These are phyloP conservation scores for Anagrus nilaparvatae DNA, from an alignment of 1,140 invertebrate species.

Conservation along the genomic window DNA sequence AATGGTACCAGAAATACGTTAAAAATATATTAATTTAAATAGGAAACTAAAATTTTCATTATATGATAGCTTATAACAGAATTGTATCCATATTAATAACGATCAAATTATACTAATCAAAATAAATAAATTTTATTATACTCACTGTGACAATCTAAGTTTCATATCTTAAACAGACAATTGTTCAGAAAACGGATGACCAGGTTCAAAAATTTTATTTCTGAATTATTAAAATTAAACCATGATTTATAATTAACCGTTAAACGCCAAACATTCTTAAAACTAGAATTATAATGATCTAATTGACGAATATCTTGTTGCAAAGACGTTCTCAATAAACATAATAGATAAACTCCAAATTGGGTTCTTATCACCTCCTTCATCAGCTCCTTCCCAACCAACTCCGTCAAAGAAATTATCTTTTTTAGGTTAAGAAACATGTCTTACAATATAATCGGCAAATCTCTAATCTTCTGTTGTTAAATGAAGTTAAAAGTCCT, in stretches of 20 bases:
- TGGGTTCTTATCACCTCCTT: constrained; percentile 95
- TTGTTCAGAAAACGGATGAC: constrained; percentile 87
- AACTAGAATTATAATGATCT: constrained; percentile 82
- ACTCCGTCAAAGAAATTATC: constrained; percentile 70
- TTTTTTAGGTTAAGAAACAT: constrained; percentile 68
- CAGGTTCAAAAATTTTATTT: constrained; percentile 58
- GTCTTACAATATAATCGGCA: constrained; percentile 84
- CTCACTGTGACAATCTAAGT: constrained; percentile 80
- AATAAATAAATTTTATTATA: too few species aligned
- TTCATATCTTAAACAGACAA: constrained; percentile 91
- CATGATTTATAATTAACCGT: constrained; percentile 86
- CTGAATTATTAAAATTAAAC: constrained; percentile 55
- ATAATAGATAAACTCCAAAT: constrained; percentile 85
- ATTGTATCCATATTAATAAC: too few species aligned
- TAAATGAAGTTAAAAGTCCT: constrained; percentile 65
- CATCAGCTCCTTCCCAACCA: constrained; percentile 84
- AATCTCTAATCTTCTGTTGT: constrained; percentile 94
- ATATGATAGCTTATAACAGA: too few species aligned
- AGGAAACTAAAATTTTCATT: too few species aligned
- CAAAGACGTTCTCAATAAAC: constrained; percentile 72
- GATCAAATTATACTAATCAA: too few species aligned
- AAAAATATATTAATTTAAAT: too few species aligned
- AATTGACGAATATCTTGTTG: constrained; percentile 64
- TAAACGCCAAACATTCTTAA: constrained; percentile 73
- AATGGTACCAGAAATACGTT: too few species aligned